These are phyloP conservation scores for Babylonia areolata DNA, from an alignment of 1,140 invertebrate species.

Conservation along the genomic window DNA sequence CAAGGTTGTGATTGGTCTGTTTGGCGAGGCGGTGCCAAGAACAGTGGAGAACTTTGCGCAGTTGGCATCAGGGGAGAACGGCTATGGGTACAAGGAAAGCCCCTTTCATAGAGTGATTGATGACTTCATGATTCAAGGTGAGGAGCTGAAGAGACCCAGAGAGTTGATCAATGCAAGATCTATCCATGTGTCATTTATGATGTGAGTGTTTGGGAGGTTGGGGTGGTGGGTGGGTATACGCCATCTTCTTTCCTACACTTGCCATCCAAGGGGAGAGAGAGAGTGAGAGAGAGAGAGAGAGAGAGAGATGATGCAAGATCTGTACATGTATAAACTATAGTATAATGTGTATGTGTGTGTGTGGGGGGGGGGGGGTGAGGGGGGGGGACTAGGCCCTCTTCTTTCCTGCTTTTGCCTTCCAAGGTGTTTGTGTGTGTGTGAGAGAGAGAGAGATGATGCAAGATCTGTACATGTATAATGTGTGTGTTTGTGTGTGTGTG, in stretches of 20 bases:
- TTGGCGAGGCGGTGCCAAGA: slow-evolving; percentile 69
- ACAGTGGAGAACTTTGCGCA: slow-evolving; percentile 69
- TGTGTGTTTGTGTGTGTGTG: too few species aligned
- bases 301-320: not conserved
- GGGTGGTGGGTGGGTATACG: not conserved
- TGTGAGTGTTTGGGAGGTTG: not conserved
- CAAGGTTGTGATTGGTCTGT: slow-evolving; percentile 70
- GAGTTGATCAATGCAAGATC: not conserved
- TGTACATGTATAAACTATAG: too few species aligned
- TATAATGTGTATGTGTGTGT: too few species aligned
- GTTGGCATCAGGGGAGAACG: slow-evolving; percentile 53
- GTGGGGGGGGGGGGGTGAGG: too few species aligned
- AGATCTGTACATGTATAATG: too few species aligned
- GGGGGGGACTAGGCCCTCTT: too few species aligned
- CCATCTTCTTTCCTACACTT: too few species aligned
- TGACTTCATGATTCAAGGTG: slow-evolving; percentile 75
- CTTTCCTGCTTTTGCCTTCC: too few species aligned
- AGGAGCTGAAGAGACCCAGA: not conserved
- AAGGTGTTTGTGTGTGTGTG: too few species aligned
- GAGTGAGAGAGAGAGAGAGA: not conserved
- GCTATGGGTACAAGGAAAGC: slow-evolving; percentile 69
- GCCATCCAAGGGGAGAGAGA: not conserved
- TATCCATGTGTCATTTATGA: too few species aligned
- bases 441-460: too few species aligned
- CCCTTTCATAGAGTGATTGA: slow-evolving; percentile 72